Base-by-base conservation (phyloP, 1,140 invertebrate genomes). In the Leucophenga varia region DNA sequence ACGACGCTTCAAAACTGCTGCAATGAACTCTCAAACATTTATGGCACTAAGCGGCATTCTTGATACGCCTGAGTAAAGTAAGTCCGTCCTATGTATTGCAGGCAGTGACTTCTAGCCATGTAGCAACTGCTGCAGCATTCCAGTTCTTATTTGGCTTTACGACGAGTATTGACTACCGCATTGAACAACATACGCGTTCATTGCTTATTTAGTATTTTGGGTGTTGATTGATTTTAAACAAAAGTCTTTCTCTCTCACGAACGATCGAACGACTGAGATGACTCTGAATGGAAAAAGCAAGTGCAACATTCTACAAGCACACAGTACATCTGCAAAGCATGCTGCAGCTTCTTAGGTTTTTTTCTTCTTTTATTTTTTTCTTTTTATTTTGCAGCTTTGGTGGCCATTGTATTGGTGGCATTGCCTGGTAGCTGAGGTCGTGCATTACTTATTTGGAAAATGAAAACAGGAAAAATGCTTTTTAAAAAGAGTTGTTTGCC, bases 211-310 rank as follows among this genome's bases (percentile, higher is more conserved):
- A 56, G 57, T 48, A 56, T 55, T 67, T 68, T 68, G 64, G 64
- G 64, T 67, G 63, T 67, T 67, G 63, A 67, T 67, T 68, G 63
- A 67, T 68, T 59, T 65, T 63, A 57, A 52, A 67, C 63, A 67
- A 67, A 60, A 67, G 41, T 46, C 43, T 13, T 22, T 25, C 21
- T 25, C 16, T 45, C 20, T 35, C n/a, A n/a, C n/a, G n/a, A n/a
- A n/a, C n/a, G n/a, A n/a, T n/a, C n/a, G n/a, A n/a, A n/a, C n/a
- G n/a, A n/a, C n/a, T n/a, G n/a, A 19, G 6, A 45, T 17, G 20
- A 17, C 36, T 34, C 56, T 67, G n/a, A 67, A 67, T 67, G 64
- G 63, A 59, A 65, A 67, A 63, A 59, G 54, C 63, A 57, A 53
- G 63, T 65, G 63, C 63, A 57, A 52, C 63, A 65, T 65, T 67